Percentiles rank a stretch among this genome's conserved stretches.
Conservation (phyloP, 2,888 invertebrate genomes). For the Yponomeuta evonymella region DNA sequence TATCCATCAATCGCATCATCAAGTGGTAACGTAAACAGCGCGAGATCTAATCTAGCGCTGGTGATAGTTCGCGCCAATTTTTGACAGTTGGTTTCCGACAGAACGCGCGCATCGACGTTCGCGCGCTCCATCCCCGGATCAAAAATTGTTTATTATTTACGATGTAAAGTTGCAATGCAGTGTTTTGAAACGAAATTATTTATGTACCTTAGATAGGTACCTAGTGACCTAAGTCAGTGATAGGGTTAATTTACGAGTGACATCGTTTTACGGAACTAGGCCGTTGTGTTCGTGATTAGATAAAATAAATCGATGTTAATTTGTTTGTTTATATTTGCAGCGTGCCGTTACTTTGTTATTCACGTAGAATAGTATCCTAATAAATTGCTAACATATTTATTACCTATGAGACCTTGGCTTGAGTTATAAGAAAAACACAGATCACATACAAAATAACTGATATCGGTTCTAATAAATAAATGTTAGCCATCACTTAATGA, state of each 20-base stretch:
- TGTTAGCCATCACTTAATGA: no score
- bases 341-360: neutral
- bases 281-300: conserved; percentile 34
- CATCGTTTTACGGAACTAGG: conserved; percentile 32
- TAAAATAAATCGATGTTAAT: conserved; percentile 22
- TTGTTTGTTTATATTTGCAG: neutral
- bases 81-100: conserved; percentile 17
- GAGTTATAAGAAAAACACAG: no score
- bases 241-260: conserved; percentile 26
- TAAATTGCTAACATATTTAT: no score
- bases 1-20: neutral
- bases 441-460: no score
- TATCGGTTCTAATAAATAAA: no score
- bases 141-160: neutral
- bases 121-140: neutral
- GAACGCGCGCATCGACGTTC: conserved; percentile 13
- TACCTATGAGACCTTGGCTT: no score
- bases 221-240: conserved; percentile 31
- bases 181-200: neutral
- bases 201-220: neutral
- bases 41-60: neutral
- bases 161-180: neutral
- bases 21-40: neutral
- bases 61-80: conserved; percentile 18
- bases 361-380: no score